phyloP scores from a whole-genome alignment of 2,797 vertebrate genomes.

The Alfaro cultratus region DNA sequence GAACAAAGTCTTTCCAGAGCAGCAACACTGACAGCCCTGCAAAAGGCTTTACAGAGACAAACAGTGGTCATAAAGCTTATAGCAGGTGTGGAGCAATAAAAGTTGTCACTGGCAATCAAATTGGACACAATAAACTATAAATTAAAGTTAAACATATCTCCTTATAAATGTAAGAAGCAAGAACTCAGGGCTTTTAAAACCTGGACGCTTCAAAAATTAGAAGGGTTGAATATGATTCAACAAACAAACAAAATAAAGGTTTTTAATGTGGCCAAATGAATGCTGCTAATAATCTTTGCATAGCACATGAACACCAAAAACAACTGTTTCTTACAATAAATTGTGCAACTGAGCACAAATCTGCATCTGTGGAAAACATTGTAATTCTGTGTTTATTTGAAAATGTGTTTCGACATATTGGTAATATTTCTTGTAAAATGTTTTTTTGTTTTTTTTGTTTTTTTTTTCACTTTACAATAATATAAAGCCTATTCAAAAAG shows the following conservation, averaged over 20 bases:
- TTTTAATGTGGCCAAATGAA: not conserved
- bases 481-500: not conserved
- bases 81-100: not conserved
- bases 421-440: not conserved
- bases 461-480: not conserved
- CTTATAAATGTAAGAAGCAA: not conserved
- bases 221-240: not conserved
- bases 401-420: not conserved
- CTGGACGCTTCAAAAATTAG: not conserved
- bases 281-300: not conserved
- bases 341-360: not conserved
- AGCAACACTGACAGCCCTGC: not conserved
- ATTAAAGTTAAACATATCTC: not conserved
- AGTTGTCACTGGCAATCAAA: not conserved
- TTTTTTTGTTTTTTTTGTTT: too few species aligned
- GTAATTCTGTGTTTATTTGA: not conserved
- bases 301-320: not conserved
- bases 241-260: not conserved
- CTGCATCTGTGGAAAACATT: not conserved
- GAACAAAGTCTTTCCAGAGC: not conserved
- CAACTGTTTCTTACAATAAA: not conserved
- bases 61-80: constrained; percentile 10
- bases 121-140: constrained; percentile 5
- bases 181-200: not conserved
- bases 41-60: constrained; percentile 9